Evolutionary conservation across 2,888 invertebrate species (phyloP).

Genomic region (Auanema freiburgensis): DNA sequence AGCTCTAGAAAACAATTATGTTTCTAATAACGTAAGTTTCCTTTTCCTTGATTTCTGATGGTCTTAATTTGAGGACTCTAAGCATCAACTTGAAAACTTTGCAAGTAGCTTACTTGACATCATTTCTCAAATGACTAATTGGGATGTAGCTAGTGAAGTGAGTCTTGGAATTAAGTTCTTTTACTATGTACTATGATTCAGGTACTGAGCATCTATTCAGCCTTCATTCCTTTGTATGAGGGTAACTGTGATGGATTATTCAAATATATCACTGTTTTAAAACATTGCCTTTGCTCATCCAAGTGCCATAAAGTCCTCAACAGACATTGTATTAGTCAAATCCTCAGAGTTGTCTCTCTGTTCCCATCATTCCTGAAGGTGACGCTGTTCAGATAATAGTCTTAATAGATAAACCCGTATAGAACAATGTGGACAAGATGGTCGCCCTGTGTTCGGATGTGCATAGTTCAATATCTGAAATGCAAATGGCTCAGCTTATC

Average conservation of each 20-base stretch:
- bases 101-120: too few species aligned
- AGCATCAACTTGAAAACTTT: too few species aligned
- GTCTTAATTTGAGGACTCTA: too few species aligned
- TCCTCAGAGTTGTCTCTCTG: slow-evolving; percentile 10
- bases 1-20: slow-evolving; percentile 17
- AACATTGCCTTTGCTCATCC: slow-evolving; percentile 9
- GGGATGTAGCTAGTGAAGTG: slow-evolving; percentile 9
- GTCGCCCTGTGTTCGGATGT: slow-evolving; percentile 25
- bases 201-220: slow-evolving; percentile 43
- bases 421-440: slow-evolving; percentile 9
- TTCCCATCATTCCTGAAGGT: slow-evolving; percentile 33
- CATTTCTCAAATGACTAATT: too few species aligned
- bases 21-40: neutral
- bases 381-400: neutral
- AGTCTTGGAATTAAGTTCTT: neutral
- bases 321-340: slow-evolving; percentile 19
- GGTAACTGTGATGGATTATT: slow-evolving; percentile 22
- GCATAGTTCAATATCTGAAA: slow-evolving; percentile 31
- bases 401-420: neutral
- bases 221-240: slow-evolving; percentile 37
- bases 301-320: slow-evolving; percentile 12
- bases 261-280: slow-evolving; percentile 12
- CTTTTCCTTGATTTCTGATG: neutral
- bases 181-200: neutral
- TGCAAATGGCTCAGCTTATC: slow-evolving; percentile 47